Evolutionary conservation across 2,888 invertebrate species (phyloP), one percentile per base, ranked within the genome.

Genomic region (Drosophila vallismaia): DNA sequence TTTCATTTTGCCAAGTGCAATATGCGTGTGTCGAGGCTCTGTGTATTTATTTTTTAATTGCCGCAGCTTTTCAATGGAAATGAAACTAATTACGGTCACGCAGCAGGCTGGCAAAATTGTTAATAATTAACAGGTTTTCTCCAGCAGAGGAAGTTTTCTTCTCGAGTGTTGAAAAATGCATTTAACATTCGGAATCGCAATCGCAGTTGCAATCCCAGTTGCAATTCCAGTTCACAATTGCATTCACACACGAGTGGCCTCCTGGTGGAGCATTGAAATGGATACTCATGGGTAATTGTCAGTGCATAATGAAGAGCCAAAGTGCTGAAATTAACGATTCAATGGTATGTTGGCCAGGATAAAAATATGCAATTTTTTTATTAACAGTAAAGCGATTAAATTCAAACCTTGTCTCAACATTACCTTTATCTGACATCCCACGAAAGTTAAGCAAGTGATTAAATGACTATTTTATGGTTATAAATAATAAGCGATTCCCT

Each of bases 91-190:
- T 89, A 86, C 67, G 71, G 63, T 71, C 88, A 87, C 79, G 88
- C 86, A 85, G 88, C 84, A 81, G 75, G 60, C 62, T 49, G 66
- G 71, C 74, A 69, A 79, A 89, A 90, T 90, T 87, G 87, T 82
- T 80, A 76, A 79, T 90, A 90, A 89, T 89, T 89, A 89, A 78
- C 86, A 86, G 89, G 81, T 89, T 86, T 80, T 75, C 55, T 55
- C 52, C 55, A 64, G n/a, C 59, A 49, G 59, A 52, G 81, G 60
- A 77, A 77, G 68, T 84, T 72, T 77, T 51, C 74, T 58, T 52
- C 50, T 74, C 62, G 59, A 76, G 82, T 82, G 82, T 79, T 82
- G 88, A 86, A 82, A 85, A 87, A 59, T 76, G 57, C 52, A 63
- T 51, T 71, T 73, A 49, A 46, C 64, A 63, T 72, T 72, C 36